Evolutionary conservation across 1,140 invertebrate species (phyloP).

Genomic region (Ericerus pela): DNA sequence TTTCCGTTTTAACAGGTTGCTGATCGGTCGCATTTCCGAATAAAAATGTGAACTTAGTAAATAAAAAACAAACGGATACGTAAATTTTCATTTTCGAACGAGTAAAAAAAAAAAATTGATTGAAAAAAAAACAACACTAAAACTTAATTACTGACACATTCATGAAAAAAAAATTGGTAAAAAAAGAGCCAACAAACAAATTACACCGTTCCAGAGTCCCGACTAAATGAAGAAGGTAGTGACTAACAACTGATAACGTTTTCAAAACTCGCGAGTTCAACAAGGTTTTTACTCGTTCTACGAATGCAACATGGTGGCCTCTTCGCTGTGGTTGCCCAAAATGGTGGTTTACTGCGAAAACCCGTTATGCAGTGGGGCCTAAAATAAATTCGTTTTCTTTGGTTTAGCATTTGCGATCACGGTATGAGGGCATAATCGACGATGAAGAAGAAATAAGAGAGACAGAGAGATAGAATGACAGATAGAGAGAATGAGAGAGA

Average conservation of each 20-base stretch:
- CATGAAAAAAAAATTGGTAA: background rate
- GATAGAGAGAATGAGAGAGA: too few species aligned
- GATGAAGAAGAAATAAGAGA: too few species aligned
- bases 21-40: background rate
- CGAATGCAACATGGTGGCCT: conserved; percentile 10
- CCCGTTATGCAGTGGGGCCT: background rate
- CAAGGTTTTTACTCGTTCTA: conserved; percentile 6
- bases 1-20: conserved; percentile 8
- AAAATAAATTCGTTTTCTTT: background rate
- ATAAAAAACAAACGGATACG: background rate
- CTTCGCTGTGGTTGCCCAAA: background rate
- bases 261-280: background rate
- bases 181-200: background rate
- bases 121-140: background rate
- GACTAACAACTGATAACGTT: background rate
- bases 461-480: too few species aligned
- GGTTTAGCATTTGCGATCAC: too few species aligned
- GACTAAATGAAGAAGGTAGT: background rate
- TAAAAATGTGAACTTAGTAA: background rate
- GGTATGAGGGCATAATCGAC: too few species aligned
- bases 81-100: background rate
- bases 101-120: background rate
- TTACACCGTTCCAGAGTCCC: background rate
- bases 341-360: background rate
- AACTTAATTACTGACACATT: background rate